Evolutionary conservation across 2,113 vertebrate species (phyloP).

Genomic region (Pteronura brasiliensis): DNA sequence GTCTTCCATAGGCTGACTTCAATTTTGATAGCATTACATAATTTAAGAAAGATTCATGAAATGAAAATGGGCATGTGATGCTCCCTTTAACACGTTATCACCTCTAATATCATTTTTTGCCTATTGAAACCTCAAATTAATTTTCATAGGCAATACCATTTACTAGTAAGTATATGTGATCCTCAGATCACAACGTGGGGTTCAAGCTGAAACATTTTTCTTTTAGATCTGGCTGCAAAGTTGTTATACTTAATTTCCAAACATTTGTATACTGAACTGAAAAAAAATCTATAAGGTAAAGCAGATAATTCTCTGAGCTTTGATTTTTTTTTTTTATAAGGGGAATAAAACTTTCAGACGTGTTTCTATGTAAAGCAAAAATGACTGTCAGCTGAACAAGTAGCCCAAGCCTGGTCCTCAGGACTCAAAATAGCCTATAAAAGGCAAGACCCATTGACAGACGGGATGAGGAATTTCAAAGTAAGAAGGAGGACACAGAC

Average conservation of each 20-base stretch:
- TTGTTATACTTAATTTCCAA: constrained; percentile 38
- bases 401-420: neutral
- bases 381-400: neutral
- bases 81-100: neutral
- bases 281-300: neutral
- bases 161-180: constrained; percentile 4
- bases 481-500: neutral
- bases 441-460: neutral
- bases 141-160: constrained; percentile 18
- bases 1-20: neutral
- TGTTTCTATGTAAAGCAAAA: constrained; percentile 7
- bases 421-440: neutral
- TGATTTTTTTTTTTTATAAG: constrained; percentile 14
- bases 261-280: neutral
- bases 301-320: neutral
- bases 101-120: neutral
- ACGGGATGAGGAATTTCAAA: neutral
- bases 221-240: neutral
- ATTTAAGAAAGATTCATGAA: constrained; percentile 41
- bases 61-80: constrained; percentile 35
- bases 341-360: neutral
- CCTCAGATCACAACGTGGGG: neutral
- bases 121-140: constrained; percentile 31
- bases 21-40: constrained; percentile 33
- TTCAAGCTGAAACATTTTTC: constrained; percentile 9